These are phyloP conservation scores for Caenorhabditis auriculariae DNA, from an alignment of 2,888 invertebrate species.

Conservation along the genomic window DNA sequence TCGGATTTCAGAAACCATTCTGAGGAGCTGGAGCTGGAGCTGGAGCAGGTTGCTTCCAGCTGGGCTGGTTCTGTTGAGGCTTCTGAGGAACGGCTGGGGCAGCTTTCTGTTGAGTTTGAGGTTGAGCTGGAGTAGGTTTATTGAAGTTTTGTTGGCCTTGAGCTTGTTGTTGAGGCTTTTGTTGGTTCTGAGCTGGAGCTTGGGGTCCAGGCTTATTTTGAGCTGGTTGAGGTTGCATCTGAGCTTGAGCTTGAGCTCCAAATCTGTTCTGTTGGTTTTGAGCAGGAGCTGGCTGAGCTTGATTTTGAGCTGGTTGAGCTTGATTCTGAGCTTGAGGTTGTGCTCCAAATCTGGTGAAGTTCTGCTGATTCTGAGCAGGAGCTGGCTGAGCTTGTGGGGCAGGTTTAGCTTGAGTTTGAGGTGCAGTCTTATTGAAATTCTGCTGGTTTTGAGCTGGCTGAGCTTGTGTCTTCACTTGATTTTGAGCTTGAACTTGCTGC, in stretches of 20 bases:
- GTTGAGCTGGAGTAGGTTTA: constrained; percentile 1
- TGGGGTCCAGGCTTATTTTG: constrained; percentile 1
- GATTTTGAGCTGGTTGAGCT: constrained; percentile 5
- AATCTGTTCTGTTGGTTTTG: constrained; percentile 4
- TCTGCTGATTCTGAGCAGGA: constrained; percentile 8
- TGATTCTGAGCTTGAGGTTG: not conserved
- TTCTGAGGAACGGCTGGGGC: not conserved
- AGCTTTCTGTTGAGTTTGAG: not conserved
- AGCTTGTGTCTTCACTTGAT: constrained; percentile 3
- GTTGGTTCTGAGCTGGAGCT: not conserved
- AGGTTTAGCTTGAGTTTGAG: constrained; percentile 7
- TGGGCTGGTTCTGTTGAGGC: constrained; percentile 3
- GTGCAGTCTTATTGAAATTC: too few relatives aligned
- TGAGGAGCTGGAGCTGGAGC: constrained; percentile 5
- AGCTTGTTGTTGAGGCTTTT: not conserved
- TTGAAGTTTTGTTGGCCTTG: not conserved
- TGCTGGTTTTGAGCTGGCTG: constrained; percentile 4
- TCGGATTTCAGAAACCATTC: not conserved
- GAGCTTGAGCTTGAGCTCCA: not conserved
- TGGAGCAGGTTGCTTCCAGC: constrained; percentile 1
- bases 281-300: not conserved
- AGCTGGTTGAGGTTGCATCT: constrained; percentile 2
- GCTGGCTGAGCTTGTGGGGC: constrained; percentile 1
- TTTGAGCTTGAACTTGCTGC: constrained; percentile 3
- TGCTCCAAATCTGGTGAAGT: not conserved